Evolutionary conservation across 2,797 vertebrate genomes (phyloP).

Genomic region (Tragopan temminckii): DNA sequence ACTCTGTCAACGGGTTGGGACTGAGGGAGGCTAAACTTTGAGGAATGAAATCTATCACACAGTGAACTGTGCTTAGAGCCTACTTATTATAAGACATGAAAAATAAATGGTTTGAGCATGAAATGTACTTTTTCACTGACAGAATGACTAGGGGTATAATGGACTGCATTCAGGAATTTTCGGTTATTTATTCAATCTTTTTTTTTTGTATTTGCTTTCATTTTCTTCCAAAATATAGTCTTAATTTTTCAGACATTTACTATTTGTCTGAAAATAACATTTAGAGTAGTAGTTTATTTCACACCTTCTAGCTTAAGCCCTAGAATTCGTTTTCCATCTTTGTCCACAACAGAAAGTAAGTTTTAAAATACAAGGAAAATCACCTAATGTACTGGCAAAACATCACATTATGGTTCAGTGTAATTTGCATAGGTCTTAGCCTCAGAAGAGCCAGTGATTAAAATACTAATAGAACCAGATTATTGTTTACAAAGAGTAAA

Average conservation of each 20-base stretch:
- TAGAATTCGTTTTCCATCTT: not conserved
- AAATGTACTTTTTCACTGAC: constrained; percentile 19
- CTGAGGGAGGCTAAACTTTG: constrained; percentile 9
- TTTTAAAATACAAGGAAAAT: not conserved
- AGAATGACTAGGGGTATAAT: constrained; percentile 8
- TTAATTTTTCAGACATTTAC: constrained; percentile 1
- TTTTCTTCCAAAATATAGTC: constrained; percentile 18
- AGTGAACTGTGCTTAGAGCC: constrained; percentile 34
- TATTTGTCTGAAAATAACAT: constrained; percentile 3
- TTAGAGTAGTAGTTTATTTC: not conserved
- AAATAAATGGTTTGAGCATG: constrained; percentile 44
- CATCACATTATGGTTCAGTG: not conserved
- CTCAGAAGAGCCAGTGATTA: not conserved
- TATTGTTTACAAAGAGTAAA: constrained; percentile 19
- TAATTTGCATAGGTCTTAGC: not conserved
- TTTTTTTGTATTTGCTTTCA: constrained; percentile 17
- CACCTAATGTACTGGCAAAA: not conserved
- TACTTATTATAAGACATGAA: constrained; percentile 45
- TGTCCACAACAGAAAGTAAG: not conserved
- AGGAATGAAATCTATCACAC: constrained; percentile 62
- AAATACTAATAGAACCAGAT: constrained; percentile 20
- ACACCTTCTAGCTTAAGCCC: not conserved
- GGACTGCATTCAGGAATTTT: constrained; percentile 12
- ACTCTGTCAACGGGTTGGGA: not conserved
- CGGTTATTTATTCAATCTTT: not conserved